Percentiles rank a stretch among this genome's conserved stretches.
phyloP scores from a whole-genome alignment of 2,888 invertebrate genomes.

The Trachelus stipa region DNA sequence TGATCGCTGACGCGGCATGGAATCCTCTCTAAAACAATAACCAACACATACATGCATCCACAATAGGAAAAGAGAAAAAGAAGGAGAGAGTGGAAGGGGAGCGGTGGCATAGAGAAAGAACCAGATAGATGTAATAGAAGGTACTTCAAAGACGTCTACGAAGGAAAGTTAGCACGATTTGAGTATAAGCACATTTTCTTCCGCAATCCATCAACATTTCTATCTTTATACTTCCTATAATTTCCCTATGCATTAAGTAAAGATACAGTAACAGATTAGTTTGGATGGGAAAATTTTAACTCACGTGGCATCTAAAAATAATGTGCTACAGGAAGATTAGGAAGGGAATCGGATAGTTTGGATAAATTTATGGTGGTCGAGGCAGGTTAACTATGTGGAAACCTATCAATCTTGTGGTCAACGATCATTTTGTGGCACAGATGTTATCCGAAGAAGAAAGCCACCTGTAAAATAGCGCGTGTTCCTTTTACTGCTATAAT shows the following conservation, averaged over 20 bases:
- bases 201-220: neutral
- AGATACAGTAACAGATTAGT: neutral
- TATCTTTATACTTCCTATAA: neutral
- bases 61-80: neutral
- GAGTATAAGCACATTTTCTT: constrained; percentile 32
- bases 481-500: neutral
- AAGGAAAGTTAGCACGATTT: constrained; percentile 25
- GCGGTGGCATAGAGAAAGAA: neutral
- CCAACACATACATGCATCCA: constrained; percentile 28
- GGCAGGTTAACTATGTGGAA: constrained; percentile 17
- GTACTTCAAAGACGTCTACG: constrained; percentile 13
- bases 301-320: neutral
- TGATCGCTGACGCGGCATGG: constrained; percentile 31
- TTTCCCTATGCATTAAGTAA: neutral
- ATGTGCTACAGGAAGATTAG: neutral
- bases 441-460: constrained; percentile 14
- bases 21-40: constrained; percentile 47
- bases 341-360: constrained; percentile 11
- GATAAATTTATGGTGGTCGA: constrained; percentile 20
- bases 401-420: constrained; percentile 23
- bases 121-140: neutral
- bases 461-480: constrained; percentile 12
- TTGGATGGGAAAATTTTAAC: neutral
- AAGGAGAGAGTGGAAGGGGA: neutral
- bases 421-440: constrained; percentile 16